phyloP scores from a whole-genome alignment of 2,888 invertebrate species.

The Diarsia mendica region DNA sequence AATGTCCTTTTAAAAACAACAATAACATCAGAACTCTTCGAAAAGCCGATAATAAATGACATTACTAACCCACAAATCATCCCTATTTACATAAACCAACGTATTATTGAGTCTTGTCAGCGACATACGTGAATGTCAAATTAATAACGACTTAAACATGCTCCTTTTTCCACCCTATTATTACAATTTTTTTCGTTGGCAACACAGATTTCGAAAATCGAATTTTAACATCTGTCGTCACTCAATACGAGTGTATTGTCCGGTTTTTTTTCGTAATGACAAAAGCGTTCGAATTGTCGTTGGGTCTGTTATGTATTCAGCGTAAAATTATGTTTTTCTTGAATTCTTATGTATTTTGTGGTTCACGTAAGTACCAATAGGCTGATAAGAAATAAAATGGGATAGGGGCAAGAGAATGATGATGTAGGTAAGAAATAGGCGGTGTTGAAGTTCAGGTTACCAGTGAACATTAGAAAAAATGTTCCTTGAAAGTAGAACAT shows the following conservation, averaged over 20 bases:
- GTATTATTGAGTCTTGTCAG: slow-evolving; percentile 71
- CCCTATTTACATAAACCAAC: slow-evolving; percentile 61
- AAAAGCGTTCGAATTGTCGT: slow-evolving; percentile 64
- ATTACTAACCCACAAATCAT: slow-evolving; percentile 64
- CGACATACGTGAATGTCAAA: slow-evolving; percentile 67
- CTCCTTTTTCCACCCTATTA: slow-evolving; percentile 74
- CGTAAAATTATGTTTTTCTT: slow-evolving; percentile 22
- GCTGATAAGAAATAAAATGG: too few relatives aligned
- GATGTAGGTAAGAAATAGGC: too few relatives aligned
- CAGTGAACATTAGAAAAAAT: neutral
- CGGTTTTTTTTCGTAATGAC: slow-evolving; percentile 70
- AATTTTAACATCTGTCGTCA: slow-evolving; percentile 85
- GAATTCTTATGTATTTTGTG: slow-evolving; percentile 9
- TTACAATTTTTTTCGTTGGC: slow-evolving; percentile 78
- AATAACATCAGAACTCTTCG: slow-evolving; percentile 37
- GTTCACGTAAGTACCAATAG: neutral
- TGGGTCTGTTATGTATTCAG: slow-evolving; percentile 45
- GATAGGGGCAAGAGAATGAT: too few relatives aligned
- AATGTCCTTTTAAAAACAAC: slow-evolving; percentile 29
- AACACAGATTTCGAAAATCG: slow-evolving; percentile 83
- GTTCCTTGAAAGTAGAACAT: neutral
- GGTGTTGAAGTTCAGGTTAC: neutral
- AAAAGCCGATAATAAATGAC: slow-evolving; percentile 59
- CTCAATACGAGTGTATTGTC: slow-evolving; percentile 82
- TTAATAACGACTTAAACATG: slow-evolving; percentile 62